These are phyloP conservation scores for Mystacornis crossleyi DNA, from an alignment of 2,113 vertebrate genomes.

Conservation along the genomic window DNA sequence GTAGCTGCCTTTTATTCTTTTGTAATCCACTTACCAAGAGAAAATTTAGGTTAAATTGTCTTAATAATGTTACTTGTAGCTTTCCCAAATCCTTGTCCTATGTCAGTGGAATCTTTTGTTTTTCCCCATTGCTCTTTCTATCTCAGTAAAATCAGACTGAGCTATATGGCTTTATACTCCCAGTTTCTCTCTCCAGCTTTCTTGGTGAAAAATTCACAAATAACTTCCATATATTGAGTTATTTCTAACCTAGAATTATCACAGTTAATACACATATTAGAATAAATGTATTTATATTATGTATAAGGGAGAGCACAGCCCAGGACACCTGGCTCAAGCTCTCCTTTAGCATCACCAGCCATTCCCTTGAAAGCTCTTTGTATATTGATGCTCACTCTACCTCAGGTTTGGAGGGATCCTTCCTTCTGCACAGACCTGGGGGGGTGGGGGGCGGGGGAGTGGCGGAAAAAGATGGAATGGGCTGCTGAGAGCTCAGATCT, in stretches of 20 bases:
- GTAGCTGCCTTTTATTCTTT: background rate
- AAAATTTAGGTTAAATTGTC: background rate
- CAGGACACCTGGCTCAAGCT: background rate
- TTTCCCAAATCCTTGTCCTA: background rate
- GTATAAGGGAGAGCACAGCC: background rate
- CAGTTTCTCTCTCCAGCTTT: background rate
- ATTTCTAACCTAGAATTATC: background rate
- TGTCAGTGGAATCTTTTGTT: background rate
- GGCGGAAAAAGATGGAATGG: background rate
- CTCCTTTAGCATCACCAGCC: background rate
- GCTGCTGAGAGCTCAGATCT: background rate
- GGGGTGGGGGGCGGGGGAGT: too few relatives aligned
- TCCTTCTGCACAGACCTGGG: background rate
- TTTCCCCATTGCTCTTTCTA: background rate
- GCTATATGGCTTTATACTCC: background rate
- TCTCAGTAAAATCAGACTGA: background rate
- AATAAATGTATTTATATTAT: background rate
- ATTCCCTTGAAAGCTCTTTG: background rate
- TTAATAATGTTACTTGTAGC: background rate
- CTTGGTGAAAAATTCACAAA: background rate
- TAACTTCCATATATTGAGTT: background rate
- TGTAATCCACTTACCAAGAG: background rate
- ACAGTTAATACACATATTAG: background rate
- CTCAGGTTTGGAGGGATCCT: background rate
- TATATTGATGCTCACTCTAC: background rate